Base-by-base conservation (phyloP, 2,797 vertebrate genomes). In the Urosaurus nigricauda region DNA sequence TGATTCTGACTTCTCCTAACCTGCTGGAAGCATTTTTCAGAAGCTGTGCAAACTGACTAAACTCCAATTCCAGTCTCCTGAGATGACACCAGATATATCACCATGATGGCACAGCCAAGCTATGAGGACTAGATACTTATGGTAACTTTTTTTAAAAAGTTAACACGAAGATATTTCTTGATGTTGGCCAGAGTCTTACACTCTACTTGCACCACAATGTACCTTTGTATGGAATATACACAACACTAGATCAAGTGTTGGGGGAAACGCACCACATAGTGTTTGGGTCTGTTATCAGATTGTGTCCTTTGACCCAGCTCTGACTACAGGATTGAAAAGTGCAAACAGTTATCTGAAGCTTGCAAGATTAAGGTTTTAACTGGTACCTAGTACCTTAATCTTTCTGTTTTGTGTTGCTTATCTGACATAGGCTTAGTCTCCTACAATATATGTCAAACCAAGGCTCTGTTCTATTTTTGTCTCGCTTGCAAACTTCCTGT, bases 391-490 rank as follows among this genome's bases (percentile, higher is more conserved):
- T 89, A 92, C 90, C 88, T 91, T 88, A 86, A 51, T 91, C 92
- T 93, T 81, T 91, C 78, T 86, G 35, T 77, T 85, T 88, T 87
- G 40, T 88, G 73, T 83, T 86, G 58, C 79, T 89, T 89, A 78
- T 86, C 92, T 93, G 85, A 90, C 88, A 87, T 75, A 89, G 87
- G 63, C 58, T 89, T 94, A 85, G 84, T 93, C 88, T 88, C 83
- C 80, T 87, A 92, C 85, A 91, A 89, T 87, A 88, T 87, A 91
- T 94, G 87, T 89, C 79, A 92, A 90, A 81, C 88, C 86, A 91
- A 93, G 91, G 75, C 91, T 93, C 83, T 26, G 71, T 93, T 92
- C 91, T 87, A 4, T 94, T 94, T 88, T 84, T 86, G 85, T 93
- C 78, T 60, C 11, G 86, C 83, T 37, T 91, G 81, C 84, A 74